A percentile compares a stretch with the other conserved stretches of the same genome.
These are phyloP conservation scores for Oscheius sp. DNA, from an alignment of 2,888 invertebrate species.

Conservation along the genomic window DNA sequence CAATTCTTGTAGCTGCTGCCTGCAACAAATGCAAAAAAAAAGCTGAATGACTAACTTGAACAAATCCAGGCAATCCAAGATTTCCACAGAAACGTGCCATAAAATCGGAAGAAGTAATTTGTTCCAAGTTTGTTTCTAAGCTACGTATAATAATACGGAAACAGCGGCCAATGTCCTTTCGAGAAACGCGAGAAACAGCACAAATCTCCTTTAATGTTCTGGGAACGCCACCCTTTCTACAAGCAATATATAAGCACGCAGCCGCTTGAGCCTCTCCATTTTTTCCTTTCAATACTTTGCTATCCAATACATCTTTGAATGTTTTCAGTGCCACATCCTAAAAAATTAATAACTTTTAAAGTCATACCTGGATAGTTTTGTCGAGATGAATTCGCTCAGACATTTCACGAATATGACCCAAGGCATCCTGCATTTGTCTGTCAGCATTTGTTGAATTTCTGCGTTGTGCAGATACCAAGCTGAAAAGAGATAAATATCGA, in stretches of 20 bases:
- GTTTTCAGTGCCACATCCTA: slow-evolving; percentile 90
- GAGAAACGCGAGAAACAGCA: slow-evolving; percentile 91
- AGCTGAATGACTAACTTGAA: slow-evolving; percentile 24
- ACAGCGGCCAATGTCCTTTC: slow-evolving; percentile 97
- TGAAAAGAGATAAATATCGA: slow-evolving; percentile 71
- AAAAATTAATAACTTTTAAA: slow-evolving; percentile 28
- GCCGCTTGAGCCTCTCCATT: slow-evolving; percentile 98
- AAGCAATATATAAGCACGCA: slow-evolving; percentile 97
- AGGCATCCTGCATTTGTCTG: slow-evolving; percentile 90
- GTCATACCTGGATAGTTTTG: slow-evolving; percentile 82
- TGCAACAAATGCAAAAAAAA: slow-evolving; percentile 24
- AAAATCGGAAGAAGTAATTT: slow-evolving; percentile 96
- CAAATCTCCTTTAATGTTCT: slow-evolving; percentile 95
- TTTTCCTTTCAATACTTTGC: slow-evolving; percentile 75
- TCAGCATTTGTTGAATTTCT: slow-evolving; percentile 84
- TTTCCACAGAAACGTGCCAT: slow-evolving; percentile 93
- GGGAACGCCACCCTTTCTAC: slow-evolving; percentile 96
- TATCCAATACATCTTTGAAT: slow-evolving; percentile 81
- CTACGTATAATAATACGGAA: slow-evolving; percentile 95
- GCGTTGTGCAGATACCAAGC: slow-evolving; percentile 62
- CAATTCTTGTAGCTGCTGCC: slow-evolving; percentile 90
- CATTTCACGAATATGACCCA: slow-evolving; percentile 95
- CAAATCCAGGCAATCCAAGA: slow-evolving; percentile 77
- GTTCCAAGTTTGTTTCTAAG: slow-evolving; percentile 91
- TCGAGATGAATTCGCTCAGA: slow-evolving; percentile 95